Percentiles rank a stretch among this genome's conserved stretches.
Evolutionary conservation across 2,797 vertebrate genomes (phyloP).

Genomic region (Sebastolobus altivelis): DNA sequence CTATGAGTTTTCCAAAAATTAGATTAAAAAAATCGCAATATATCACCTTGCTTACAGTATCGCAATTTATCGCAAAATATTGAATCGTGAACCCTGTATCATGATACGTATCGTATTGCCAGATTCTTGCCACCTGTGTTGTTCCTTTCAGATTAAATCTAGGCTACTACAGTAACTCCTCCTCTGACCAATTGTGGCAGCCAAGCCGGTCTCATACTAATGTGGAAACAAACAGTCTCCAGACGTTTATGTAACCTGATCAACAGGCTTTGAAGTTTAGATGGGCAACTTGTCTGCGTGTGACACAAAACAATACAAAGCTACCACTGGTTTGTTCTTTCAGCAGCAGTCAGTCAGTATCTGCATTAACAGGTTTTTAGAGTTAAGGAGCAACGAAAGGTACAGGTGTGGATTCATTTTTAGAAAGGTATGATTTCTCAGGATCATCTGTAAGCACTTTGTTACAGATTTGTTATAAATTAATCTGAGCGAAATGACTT

Average conservation of each 20-base stretch:
- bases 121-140: too few species aligned
- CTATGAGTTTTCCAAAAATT: too few species aligned
- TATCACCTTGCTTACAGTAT: too few species aligned
- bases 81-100: rapidly evolving
- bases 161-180: neutral
- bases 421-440: neutral
- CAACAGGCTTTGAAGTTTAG: slow-evolving; percentile 61
- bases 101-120: too few species aligned
- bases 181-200: slow-evolving; percentile 12
- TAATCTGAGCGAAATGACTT: neutral
- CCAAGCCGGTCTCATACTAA: slow-evolving; percentile 9
- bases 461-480: neutral
- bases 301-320: slow-evolving; percentile 24
- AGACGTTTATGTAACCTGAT: slow-evolving; percentile 75
- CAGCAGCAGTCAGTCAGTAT: neutral
- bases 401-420: neutral
- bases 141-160: neutral
- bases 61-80: too few species aligned
- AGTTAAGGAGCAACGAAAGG: neutral
- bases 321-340: neutral
- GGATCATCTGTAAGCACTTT: neutral
- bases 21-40: too few species aligned
- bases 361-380: neutral
- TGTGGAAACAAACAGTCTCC: slow-evolving; percentile 46
- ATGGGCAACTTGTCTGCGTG: slow-evolving; percentile 29